Evolutionary conservation across 2,113 vertebrate genomes (phyloP), one percentile per base, ranked within the genome.

Genomic region (Stercorarius parasiticus): DNA sequence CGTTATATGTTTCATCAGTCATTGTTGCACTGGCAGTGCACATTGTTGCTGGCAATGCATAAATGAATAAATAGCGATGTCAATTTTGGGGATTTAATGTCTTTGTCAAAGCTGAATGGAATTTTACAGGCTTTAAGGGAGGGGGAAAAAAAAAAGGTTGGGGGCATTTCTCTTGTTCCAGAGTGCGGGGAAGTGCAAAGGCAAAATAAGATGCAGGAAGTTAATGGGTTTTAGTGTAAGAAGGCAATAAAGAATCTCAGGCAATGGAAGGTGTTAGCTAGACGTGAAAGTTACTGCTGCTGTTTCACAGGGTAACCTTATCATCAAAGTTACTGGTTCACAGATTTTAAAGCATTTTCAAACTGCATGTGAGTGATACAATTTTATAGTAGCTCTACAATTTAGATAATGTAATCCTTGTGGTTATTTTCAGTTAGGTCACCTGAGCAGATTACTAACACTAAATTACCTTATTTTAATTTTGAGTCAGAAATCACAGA

Each of bases 301-400:
- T 76, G 45, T 76, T 93, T 91, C 19, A 36, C 15, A 38, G 17
- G 26, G 71, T 30, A 59, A 20, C 6, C 12, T 62, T 81, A 16
- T 25, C 45, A 55, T 40, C 15, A 30, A 52, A 88, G 32, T 64
- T 92, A 43, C 17, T 65, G 13, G 25, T 66, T 91, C 21, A 38
- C 29, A 81, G 69, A 59, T 72, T 76, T 67, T 61, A 59, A 77
- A 85, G 43, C 20, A 8, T 92, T 92, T 77, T 82, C 34, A 69
- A 80, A 58, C 19, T 70, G 23, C 29, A 42, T 0, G 10, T 0
- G 10, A n/a, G 45, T 38, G 47, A 59, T 78, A 45, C 0, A 0
- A 82, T 82, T 91, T 94, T 87, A 10, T 81, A 36, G 20, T 15
- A 43, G 53, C 15, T 94, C 19, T 76, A 36, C 23, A 59, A 64